These are phyloP conservation scores for Acutogordius australiensis DNA, from an alignment of 2,888 invertebrate species.

Conservation along the genomic window DNA sequence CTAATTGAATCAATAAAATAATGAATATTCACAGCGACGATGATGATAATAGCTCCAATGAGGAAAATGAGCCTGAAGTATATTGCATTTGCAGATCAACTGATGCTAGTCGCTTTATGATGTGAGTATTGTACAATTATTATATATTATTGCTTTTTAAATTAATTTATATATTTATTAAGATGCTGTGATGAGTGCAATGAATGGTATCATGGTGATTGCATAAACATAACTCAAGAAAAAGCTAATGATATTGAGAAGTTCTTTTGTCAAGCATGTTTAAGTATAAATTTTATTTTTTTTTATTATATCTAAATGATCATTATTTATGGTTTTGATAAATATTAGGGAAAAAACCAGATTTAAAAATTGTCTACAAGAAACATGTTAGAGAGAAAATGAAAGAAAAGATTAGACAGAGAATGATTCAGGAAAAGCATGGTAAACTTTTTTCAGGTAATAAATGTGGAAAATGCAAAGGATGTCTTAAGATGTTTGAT, in stretches of 20 bases:
- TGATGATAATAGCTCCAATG: too few relatives aligned
- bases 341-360: too few relatives aligned
- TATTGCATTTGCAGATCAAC: slow-evolving; percentile 80
- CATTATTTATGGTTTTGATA: too few relatives aligned
- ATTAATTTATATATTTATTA: slow-evolving; percentile 10
- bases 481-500: slow-evolving; percentile 38
- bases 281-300: slow-evolving; percentile 17
- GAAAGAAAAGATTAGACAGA: too few relatives aligned
- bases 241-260: slow-evolving; percentile 71
- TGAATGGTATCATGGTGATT: slow-evolving; percentile 95
- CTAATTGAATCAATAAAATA: too few relatives aligned
- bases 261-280: slow-evolving; percentile 43
- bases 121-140: slow-evolving; percentile 32
- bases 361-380: too few relatives aligned
- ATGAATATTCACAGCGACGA: too few relatives aligned
- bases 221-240: slow-evolving; percentile 67
- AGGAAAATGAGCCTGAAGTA: slow-evolving; percentile 19
- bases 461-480: slow-evolving; percentile 41
- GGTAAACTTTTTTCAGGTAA: too few relatives aligned
- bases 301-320: not conserved
- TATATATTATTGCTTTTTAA: not conserved
- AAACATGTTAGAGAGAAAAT: too few relatives aligned
- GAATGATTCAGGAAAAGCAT: too few relatives aligned
- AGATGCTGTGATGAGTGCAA: slow-evolving; percentile 64
- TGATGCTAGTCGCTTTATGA: slow-evolving; percentile 80